phyloP scores from a whole-genome alignment of 2,113 vertebrate genomes.

The Tetrax tetrax region DNA sequence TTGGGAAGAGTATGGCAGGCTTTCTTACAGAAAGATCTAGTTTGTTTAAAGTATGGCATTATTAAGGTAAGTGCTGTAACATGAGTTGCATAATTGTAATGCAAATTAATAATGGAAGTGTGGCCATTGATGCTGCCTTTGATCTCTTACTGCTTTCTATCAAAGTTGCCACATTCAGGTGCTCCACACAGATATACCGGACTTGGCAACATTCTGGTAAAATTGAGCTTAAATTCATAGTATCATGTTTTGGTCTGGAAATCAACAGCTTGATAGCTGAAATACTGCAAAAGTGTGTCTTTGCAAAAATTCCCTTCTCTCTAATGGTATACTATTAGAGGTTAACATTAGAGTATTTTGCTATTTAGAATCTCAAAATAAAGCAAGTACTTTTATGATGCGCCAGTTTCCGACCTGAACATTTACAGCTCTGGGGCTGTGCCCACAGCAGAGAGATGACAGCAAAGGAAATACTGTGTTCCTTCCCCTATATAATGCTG shows the following conservation, averaged over 20 bases:
- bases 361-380: not conserved
- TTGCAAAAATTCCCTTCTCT: not conserved
- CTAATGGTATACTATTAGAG: not conserved
- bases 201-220: not conserved
- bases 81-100: not conserved
- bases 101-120: not conserved
- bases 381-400: not conserved
- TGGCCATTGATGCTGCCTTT: not conserved
- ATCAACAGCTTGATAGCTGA: not conserved
- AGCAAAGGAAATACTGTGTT: not conserved
- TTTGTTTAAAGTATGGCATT: not conserved
- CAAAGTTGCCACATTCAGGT: not conserved
- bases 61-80: not conserved
- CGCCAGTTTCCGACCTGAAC: not conserved
- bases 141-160: not conserved
- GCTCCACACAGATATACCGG: not conserved
- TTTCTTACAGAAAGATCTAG: not conserved
- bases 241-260: not conserved
- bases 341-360: not conserved
- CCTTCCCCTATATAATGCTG: not conserved
- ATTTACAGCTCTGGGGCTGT: not conserved
- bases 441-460: not conserved
- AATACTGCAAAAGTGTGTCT: not conserved
- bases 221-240: not conserved
- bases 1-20: not conserved